Evolutionary conservation across 1,140 invertebrate genomes (phyloP).

Genomic region (Diachasmimorpha longicaudata): DNA sequence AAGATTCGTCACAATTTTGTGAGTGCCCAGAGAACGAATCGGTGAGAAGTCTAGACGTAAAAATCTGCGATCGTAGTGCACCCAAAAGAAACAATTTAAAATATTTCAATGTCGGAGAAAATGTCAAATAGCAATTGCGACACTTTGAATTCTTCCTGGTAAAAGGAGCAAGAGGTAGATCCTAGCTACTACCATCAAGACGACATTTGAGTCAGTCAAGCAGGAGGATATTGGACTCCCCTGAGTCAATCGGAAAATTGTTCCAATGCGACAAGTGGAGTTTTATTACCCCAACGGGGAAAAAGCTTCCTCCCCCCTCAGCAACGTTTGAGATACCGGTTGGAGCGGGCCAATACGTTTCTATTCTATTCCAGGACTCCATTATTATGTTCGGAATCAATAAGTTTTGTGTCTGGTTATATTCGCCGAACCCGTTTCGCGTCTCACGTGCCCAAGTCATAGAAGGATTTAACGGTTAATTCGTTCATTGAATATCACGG

Average conservation of each 20-base stretch:
- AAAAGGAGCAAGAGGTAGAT: background rate
- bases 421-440: background rate
- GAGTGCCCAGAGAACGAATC: background rate
- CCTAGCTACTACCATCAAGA: background rate
- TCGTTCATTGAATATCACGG: background rate
- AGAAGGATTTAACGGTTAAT: background rate
- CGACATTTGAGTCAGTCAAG: slow-evolving; percentile 10
- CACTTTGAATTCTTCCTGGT: background rate
- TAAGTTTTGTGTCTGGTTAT: background rate
- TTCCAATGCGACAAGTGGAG: slow-evolving; percentile 11
- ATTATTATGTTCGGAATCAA: background rate
- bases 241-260: slow-evolving; percentile 9
- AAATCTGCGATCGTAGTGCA: background rate
- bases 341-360: background rate
- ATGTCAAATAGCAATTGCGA: background rate
- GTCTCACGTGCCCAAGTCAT: background rate
- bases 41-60: background rate
- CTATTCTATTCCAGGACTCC: background rate
- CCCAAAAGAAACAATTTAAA: background rate
- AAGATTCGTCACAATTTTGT: background rate
- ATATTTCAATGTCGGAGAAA: background rate
- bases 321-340: background rate
- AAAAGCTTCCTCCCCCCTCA: background rate
- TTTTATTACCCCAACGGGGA: slow-evolving; percentile 8
- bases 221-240: slow-evolving; percentile 1